These are phyloP conservation scores for Kryptolebias marmoratus DNA, from an alignment of 2,113 vertebrate species.

Conservation along the genomic window DNA sequence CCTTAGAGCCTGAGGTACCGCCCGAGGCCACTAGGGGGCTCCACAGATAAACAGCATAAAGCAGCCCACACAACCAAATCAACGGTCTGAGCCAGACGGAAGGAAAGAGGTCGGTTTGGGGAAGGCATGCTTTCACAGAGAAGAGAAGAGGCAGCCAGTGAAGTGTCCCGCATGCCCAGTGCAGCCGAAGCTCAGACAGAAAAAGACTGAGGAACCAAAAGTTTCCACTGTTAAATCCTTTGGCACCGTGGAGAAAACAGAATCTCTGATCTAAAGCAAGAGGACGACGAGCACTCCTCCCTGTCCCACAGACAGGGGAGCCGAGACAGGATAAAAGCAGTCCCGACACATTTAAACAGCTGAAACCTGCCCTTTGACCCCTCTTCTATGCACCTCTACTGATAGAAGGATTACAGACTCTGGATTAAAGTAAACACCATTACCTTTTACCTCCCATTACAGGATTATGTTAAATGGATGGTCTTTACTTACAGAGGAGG, in stretches of 20 bases:
- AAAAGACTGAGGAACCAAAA: not conserved
- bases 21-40: slow-evolving; percentile 59
- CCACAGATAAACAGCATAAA: slow-evolving; percentile 20
- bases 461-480: slow-evolving; percentile 57
- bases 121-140: slow-evolving; percentile 52
- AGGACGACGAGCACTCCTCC: not conserved
- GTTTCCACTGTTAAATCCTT: not conserved
- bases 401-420: slow-evolving; percentile 38
- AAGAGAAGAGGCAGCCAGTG: slow-evolving; percentile 20
- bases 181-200: slow-evolving; percentile 37
- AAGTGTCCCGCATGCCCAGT: slow-evolving; percentile 32
- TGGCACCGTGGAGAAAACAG: slow-evolving; percentile 1
- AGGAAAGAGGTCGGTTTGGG: slow-evolving; percentile 17
- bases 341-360: not conserved
- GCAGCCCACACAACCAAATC: slow-evolving; percentile 12
- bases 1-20: slow-evolving; percentile 14
- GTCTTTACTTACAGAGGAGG: slow-evolving; percentile 17
- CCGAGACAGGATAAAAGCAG: slow-evolving; percentile 15
- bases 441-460: slow-evolving; percentile 35
- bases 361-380: slow-evolving; percentile 44
- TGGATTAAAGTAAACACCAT: slow-evolving; percentile 52
- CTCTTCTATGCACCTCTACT: slow-evolving; percentile 18
- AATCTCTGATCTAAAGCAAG: not conserved
- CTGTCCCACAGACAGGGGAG: not conserved
- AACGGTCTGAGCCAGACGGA: slow-evolving; percentile 22